These are phyloP conservation scores for Toxostoma redivivum DNA, from an alignment of 2,113 vertebrate species.

Conservation along the genomic window DNA sequence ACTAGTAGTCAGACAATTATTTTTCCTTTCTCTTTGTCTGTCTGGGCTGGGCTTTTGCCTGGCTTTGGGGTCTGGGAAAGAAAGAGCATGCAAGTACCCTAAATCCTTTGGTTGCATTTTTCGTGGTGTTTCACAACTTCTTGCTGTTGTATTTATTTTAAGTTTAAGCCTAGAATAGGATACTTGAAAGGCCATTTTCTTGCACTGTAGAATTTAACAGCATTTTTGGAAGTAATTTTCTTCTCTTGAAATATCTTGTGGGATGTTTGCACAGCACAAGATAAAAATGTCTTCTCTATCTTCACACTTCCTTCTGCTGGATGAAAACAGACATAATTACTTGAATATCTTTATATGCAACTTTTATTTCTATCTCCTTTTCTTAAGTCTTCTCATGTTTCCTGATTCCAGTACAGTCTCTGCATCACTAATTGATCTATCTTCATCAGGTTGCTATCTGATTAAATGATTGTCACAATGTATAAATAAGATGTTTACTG, in stretches of 20 bases:
- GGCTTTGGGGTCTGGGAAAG: not conserved
- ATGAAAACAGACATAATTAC: not conserved
- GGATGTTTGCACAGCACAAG: not conserved
- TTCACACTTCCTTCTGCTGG: not conserved
- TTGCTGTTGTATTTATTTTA: not conserved
- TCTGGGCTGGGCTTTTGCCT: not conserved
- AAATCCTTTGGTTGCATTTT: not conserved
- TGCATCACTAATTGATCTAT: not conserved
- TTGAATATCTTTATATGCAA: not conserved
- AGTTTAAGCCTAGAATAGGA: not conserved
- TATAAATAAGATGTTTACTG: not conserved
- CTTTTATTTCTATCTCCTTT: not conserved
- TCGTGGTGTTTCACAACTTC: not conserved
- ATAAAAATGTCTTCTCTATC: not conserved
- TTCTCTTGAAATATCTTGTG: not conserved
- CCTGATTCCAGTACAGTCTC: not conserved
- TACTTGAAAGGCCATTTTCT: not conserved
- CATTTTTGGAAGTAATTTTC: not conserved
- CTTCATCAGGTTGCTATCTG: not conserved
- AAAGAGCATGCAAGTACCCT: accelerated
- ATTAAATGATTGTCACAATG: not conserved
- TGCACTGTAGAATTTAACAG: not conserved
- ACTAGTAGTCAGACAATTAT: too few species aligned
- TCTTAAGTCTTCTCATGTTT: not conserved
- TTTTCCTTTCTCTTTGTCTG: not conserved